Conservation (phyloP, 2,797 vertebrate genomes). For the Semotilus atromaculatus region DNA sequence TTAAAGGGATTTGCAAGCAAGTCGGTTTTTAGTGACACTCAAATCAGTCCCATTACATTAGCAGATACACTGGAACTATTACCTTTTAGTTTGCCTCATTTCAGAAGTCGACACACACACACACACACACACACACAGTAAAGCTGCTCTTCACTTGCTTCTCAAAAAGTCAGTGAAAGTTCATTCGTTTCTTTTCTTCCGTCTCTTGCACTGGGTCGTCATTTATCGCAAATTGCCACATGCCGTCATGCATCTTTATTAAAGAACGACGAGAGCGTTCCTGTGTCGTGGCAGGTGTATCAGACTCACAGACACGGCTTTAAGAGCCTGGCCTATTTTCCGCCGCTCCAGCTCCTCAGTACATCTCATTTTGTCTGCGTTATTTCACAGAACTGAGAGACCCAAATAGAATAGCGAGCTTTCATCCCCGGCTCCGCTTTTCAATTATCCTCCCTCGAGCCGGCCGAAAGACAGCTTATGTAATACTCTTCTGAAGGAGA, state of each 20-base stretch:
- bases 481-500: conserved; percentile 68
- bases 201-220: conserved; percentile 49
- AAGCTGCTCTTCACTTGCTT: neutral
- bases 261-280: conserved; percentile 34
- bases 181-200: conserved; percentile 10
- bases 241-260: conserved; percentile 53
- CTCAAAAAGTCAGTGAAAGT: neutral
- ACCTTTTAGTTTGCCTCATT: neutral
- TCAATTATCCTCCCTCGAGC: conserved; percentile 76
- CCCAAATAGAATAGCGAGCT: conserved; percentile 72
- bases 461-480: conserved; percentile 71
- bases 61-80: neutral
- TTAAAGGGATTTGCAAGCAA: neutral
- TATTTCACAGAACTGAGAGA: conserved; percentile 70
- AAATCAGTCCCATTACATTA: neutral
- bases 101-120: neutral
- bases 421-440: conserved; percentile 75
- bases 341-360: conserved; percentile 65
- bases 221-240: conserved; percentile 53
- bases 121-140: neutral
- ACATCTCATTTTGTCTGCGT: conserved; percentile 66
- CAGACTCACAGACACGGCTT: conserved; percentile 66
- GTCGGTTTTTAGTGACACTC: neutral
- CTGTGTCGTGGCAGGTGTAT: conserved; percentile 61
- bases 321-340: conserved; percentile 75